phyloP scores from a whole-genome alignment of 2,888 invertebrate genomes.

The Drosophila cognata region DNA sequence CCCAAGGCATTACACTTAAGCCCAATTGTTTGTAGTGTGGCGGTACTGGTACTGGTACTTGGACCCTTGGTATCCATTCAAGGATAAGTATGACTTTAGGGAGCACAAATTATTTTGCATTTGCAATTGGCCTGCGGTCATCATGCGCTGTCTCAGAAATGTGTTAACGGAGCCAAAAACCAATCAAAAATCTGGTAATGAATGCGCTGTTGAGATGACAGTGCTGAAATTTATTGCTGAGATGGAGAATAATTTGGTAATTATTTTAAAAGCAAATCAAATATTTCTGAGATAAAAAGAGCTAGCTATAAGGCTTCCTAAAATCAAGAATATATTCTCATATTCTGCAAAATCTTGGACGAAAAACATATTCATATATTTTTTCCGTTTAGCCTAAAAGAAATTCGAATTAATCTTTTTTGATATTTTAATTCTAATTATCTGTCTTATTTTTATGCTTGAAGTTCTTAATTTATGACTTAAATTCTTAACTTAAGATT shows the following conservation, averaged over 20 bases:
- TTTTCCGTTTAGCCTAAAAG: background rate
- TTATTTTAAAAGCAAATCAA: too few relatives aligned
- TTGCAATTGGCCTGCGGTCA: slow-evolving; percentile 52
- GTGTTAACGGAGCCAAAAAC: background rate
- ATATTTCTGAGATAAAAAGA: background rate
- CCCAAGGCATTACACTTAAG: background rate
- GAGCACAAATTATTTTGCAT: slow-evolving; percentile 60
- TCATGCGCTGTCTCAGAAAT: slow-evolving; percentile 21
- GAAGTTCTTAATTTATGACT: background rate
- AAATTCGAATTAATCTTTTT: background rate
- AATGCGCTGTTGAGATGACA: background rate
- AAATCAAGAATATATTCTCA: background rate
- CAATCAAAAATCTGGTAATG: slow-evolving; percentile 31
- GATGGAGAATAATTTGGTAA: background rate
- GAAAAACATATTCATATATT: background rate
- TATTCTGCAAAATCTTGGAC: background rate
- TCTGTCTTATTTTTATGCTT: background rate
- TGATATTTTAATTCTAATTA: background rate
- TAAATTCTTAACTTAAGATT: too few relatives aligned
- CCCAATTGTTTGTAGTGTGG: background rate
- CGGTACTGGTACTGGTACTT: slow-evolving; percentile 1
- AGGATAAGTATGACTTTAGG: slow-evolving; percentile 72
- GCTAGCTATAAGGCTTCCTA: background rate
- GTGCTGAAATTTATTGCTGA: slow-evolving; percentile 14
- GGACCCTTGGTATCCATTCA: slow-evolving; percentile 52